Evolutionary conservation across 2,888 invertebrate genomes (phyloP).

Genomic region (Tachina fera): DNA sequence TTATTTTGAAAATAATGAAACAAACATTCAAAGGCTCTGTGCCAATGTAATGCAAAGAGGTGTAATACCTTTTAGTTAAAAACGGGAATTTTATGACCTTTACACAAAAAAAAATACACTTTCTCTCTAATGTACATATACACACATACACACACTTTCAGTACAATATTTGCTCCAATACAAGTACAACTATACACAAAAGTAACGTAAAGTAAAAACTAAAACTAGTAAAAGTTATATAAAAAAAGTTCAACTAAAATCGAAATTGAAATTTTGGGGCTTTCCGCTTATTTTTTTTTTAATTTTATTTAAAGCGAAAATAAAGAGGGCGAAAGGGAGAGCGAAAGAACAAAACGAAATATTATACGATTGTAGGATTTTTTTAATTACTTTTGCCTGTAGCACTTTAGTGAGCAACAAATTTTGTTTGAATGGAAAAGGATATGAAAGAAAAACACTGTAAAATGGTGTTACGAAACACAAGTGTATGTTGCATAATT

Average conservation of each 20-base stretch:
- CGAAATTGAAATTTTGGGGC: conserved; percentile 57
- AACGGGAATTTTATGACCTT: conserved; percentile 62
- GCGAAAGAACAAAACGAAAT: conserved; percentile 39
- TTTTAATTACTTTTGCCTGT: conserved; percentile 64
- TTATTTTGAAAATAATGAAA: conserved; percentile 2
- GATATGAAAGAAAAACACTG: conserved; percentile 34
- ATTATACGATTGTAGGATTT: conserved; percentile 58
- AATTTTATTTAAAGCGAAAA: background rate
- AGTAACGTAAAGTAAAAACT: background rate
- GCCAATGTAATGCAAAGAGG: conserved; percentile 41
- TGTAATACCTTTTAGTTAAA: conserved; percentile 45
- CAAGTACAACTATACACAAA: background rate
- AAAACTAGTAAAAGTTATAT: conserved; percentile 12
- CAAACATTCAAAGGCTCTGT: conserved; percentile 20
- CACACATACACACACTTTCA: background rate
- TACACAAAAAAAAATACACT: conserved; percentile 31
- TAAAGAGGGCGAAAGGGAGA: background rate
- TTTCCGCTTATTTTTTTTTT: background rate
- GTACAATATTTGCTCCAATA: background rate
- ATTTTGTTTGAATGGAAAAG: conserved; percentile 36
- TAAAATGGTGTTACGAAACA: conserved; percentile 9
- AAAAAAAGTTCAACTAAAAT: conserved; percentile 37
- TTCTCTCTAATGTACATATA: conserved; percentile 3
- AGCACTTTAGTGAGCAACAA: conserved; percentile 47
- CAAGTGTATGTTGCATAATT: conserved; percentile 13